phyloP scores from a whole-genome alignment of 2,888 invertebrate species.

The Melieria omissa region DNA sequence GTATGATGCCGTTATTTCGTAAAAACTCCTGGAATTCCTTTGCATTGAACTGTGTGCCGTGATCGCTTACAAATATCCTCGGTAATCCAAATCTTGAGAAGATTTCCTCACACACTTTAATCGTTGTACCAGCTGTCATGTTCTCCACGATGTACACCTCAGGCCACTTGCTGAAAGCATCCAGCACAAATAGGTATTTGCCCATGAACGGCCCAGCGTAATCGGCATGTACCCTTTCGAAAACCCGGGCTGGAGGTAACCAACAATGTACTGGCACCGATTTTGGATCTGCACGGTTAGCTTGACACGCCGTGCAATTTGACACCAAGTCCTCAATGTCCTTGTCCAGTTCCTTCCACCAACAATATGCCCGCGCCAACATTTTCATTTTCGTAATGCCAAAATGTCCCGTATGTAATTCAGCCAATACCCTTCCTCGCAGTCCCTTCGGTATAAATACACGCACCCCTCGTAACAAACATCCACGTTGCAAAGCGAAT shows the following conservation, averaged over 20 bases:
- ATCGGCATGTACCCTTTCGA: conserved; percentile 44
- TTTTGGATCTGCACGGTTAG: conserved; percentile 24
- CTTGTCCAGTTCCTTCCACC: conserved; percentile 40
- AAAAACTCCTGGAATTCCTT: conserved; percentile 29
- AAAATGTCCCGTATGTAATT: conserved; percentile 43
- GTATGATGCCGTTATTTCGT: neutral
- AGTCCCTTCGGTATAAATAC: conserved; percentile 35
- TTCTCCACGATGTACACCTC: conserved; percentile 5
- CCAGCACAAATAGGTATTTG: no score
- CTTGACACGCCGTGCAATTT: conserved; percentile 40
- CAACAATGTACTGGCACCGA: conserved; percentile 27
- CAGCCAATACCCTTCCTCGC: conserved; percentile 1
- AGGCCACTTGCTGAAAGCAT: no score
- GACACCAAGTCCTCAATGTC: conserved; percentile 33
- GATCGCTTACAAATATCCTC: conserved; percentile 30
- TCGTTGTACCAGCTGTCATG: no score
- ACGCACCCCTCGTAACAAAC: conserved; percentile 40
- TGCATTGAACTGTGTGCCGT: conserved; percentile 31
- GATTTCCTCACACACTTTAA: no score
- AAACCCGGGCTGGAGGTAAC: conserved; percentile 20
- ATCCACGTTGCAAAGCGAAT: conserved; percentile 32
- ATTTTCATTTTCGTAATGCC: conserved; percentile 41
- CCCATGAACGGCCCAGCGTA: conserved; percentile 33
- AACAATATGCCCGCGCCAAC: conserved; percentile 45
- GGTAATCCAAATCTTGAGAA: conserved; percentile 47